These are phyloP conservation scores for Heliconius ismenius DNA, from an alignment of 2,888 invertebrate species.

Conservation along the genomic window DNA sequence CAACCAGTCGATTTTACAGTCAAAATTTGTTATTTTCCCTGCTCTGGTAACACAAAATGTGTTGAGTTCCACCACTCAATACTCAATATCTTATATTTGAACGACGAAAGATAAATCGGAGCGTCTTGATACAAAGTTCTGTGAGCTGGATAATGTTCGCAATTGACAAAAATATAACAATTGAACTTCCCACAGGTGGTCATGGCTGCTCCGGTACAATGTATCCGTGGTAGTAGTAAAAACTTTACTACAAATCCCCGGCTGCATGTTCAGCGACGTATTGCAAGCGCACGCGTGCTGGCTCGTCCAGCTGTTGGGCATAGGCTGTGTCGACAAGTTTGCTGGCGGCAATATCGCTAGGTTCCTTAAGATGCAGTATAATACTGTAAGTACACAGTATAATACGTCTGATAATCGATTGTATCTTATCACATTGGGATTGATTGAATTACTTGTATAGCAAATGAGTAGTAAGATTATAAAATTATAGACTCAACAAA, in stretches of 20 bases:
- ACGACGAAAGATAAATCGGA: not conserved
- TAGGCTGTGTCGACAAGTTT: constrained; percentile 92
- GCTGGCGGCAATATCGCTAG: constrained; percentile 72
- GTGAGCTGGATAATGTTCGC: not conserved
- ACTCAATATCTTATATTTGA: not conserved
- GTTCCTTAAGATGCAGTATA: constrained; percentile 68
- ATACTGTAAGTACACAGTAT: constrained; percentile 53
- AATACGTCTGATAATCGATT: not conserved
- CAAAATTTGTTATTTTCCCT: not conserved
- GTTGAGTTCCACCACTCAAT: not conserved
- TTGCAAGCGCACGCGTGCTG: constrained; percentile 85
- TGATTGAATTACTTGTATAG: no score
- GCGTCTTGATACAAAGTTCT: not conserved
- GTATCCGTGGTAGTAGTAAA: constrained; percentile 94
- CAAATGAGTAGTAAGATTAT: not conserved
- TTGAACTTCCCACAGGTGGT: constrained; percentile 88
- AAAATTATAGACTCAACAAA: not conserved
- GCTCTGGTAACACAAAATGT: no score
- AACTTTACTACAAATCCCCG: constrained; percentile 93
- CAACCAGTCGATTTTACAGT: no score
- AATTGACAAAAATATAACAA: not conserved
- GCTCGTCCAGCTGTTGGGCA: constrained; percentile 93
- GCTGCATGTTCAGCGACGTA: constrained; percentile 89
- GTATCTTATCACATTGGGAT: not conserved
- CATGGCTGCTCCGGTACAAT: constrained; percentile 93